phyloP scores from a whole-genome alignment of 2,797 vertebrate genomes.

The Percopsis omiscomaycus region DNA sequence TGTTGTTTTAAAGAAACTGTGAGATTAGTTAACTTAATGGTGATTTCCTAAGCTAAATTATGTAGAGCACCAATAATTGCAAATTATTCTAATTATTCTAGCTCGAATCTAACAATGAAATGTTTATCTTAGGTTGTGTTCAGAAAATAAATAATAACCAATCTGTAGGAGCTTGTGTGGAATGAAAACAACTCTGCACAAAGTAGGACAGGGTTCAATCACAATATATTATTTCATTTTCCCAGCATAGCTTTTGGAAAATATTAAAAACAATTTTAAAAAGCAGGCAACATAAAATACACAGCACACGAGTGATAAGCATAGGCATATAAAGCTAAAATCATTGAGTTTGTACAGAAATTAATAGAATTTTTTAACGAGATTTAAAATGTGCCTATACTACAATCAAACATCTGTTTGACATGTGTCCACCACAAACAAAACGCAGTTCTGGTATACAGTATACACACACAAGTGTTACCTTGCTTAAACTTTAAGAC shows the following conservation, averaged over 20 bases:
- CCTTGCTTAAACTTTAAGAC: constrained; percentile 36
- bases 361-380: constrained; percentile 21
- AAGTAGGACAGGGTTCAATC: constrained; percentile 26
- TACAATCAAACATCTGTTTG: constrained; percentile 37
- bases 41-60: constrained; percentile 42
- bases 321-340: constrained; percentile 36
- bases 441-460: constrained; percentile 34
- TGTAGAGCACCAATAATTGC: constrained; percentile 15
- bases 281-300: constrained; percentile 35
- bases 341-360: constrained; percentile 31
- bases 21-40: constrained; percentile 24
- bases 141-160: constrained; percentile 13
- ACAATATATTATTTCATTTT: constrained; percentile 75
- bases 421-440: constrained; percentile 32
- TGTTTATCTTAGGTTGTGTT: constrained; percentile 5
- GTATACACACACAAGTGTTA: background rate
- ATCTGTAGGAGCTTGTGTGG: background rate
- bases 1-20: constrained; percentile 19
- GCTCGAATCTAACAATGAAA: constrained; percentile 21
- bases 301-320: constrained; percentile 30
- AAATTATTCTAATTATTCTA: constrained; percentile 29
- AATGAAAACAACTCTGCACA: constrained; percentile 30
- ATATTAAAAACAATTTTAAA: constrained; percentile 35
- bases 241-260: constrained; percentile 46
- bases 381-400: constrained; percentile 33